Evolutionary conservation across 2,113 vertebrate species (phyloP).

Genomic region (Phoenicopterus ruber): DNA sequence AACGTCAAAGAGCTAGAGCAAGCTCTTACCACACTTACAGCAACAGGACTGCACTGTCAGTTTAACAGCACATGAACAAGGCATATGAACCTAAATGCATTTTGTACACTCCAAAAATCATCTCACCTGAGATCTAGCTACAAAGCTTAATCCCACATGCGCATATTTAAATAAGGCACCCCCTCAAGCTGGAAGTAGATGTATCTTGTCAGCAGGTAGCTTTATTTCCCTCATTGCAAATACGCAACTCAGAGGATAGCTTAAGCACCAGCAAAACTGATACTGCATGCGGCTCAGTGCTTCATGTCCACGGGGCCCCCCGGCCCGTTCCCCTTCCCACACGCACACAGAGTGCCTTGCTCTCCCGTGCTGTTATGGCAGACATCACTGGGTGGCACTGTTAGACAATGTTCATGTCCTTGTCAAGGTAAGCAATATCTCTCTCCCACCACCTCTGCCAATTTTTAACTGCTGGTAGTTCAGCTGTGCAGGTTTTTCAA

Average conservation of each 20-base stretch:
- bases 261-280: neutral
- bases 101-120: neutral
- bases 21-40: neutral
- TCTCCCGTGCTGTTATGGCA: constrained; percentile 33
- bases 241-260: accelerated
- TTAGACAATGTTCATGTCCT: constrained; percentile 32
- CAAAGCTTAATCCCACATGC: accelerated
- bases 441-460: neutral
- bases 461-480: neutral
- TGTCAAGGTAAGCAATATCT: neutral
- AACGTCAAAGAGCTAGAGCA: accelerated
- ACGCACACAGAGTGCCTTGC: accelerated
- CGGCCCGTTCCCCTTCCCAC: neutral
- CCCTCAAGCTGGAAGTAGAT: neutral
- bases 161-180: neutral
- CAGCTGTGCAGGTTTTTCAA: neutral
- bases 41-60: accelerated
- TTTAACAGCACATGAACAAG: accelerated
- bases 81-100: neutral
- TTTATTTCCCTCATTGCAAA: neutral
- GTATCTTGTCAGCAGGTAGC: neutral
- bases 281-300: accelerated
- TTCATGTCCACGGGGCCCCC: accelerated
- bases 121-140: neutral
- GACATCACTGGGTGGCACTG: constrained; percentile 62